Base-by-base conservation (phyloP, 2,888 invertebrate genomes). In the Orthonychiurus folsomi region DNA sequence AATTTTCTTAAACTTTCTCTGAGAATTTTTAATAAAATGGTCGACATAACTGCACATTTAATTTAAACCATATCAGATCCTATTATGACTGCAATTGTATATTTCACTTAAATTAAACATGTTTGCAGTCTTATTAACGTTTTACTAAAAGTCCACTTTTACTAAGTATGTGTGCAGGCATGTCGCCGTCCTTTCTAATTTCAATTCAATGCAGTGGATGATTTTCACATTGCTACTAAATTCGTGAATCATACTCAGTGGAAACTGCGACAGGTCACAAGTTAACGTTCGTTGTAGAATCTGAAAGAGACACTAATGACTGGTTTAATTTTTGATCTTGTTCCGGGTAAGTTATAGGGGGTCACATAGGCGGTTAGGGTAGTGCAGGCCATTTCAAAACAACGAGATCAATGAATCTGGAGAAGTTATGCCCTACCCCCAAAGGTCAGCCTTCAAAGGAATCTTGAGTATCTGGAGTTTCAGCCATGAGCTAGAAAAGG, bases 281-380 rank as follows among this genome's bases (percentile, higher is more conserved):
- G 15, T 37, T 37, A 37, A 37, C 37, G 37, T 37, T 37, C 15
- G 37, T 9, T 37, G 5, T 37, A 15, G 9, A 37, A 5, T 37
- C 37, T 15, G 37, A 15, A 37, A 37, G 37, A 37, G 66, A 67
- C 67, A 71, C 71, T 71, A 71, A 71, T 71, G 68, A 71, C 61
- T 68, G 66, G 65, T 71, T 71, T 71, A 69, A 69, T 71, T 71
- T 71, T 71, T 71, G 71, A 69, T 70, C 68, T 68, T 71, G 66
- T 59, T 71, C 65, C 71, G 71, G 70, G 71, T 71, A 71, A 71
- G 71, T 71, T 71, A 66, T 66, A 67, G 67, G 66, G 66, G 66
- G 60, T 66, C 66, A 62, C 62, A 66, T 63, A 66, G 63, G 63
- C 59, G 59, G 62, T 63, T 63, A 65, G 67, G 67, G 65, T 67